Base-by-base conservation (phyloP, 2,797 vertebrate species). In the Bovichtus variegatus region DNA sequence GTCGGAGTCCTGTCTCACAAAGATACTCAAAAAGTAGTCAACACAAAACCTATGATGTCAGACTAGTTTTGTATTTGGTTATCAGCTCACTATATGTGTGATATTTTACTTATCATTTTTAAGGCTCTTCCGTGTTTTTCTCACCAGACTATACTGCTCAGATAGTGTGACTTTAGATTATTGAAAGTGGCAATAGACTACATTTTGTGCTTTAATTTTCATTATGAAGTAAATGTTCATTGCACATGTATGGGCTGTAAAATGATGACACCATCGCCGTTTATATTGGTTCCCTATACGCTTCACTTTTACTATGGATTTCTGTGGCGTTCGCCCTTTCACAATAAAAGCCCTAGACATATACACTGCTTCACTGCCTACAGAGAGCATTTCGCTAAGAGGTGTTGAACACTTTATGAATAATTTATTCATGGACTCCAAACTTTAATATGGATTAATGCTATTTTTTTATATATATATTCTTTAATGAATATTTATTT, bases 11-110 rank as follows among this genome's bases (percentile, higher is more conserved):
- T 9, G 36, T 71, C 60, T 76, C 63, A 12, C 64, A 41, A 5
- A 51, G 36, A 77, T 12, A 64, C 51, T 60, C 75, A 38, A 61
- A 59, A 74, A 53, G 44, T 8, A 38, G 36, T 23, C 59, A 12
- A 71, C 50, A 58, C 11, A 25, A 65, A 76, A 29, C 15, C 29
- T 5, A 9, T 49, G 12, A 64, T 40, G 72, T 49, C 36, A 46
- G 49, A 40, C 34, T 34, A 4, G 21, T 47, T 18, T 43, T 5
- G 44, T 23, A 18, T 49, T 11, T 47, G n/a, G 57, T 62, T 60
- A 57, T 49, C 44, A 58, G 41, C 47, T 60, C 23, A n/a, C 21
- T 11, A 3, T n/a, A n/a, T n/a, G n/a, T 12, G 9, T 51, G 62
- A 23, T 23, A 50, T 43, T 64, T 43, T 4, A 40, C 27, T 5